phyloP scores from a whole-genome alignment of 2,797 vertebrate genomes.

The Hypotaenidia philippensis region DNA sequence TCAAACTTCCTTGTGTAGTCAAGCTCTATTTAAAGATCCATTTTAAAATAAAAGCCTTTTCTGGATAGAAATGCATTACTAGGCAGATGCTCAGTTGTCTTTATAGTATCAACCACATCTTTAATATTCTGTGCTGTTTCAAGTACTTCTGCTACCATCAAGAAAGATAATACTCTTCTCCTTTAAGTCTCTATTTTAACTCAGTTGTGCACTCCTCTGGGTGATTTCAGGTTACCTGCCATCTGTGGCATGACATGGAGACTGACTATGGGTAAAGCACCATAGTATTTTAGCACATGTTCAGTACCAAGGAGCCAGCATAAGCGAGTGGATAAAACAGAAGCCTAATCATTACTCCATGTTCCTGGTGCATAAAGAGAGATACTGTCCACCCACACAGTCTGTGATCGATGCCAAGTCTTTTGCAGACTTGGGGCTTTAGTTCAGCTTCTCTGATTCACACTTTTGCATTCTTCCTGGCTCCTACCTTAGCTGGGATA shows the following conservation, averaged over 20 bases:
- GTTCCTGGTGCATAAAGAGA: conserved; percentile 72
- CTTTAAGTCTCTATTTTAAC: background rate
- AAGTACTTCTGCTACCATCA: background rate
- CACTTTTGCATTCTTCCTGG: background rate
- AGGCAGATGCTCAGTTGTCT: background rate
- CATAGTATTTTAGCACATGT: conserved; percentile 54
- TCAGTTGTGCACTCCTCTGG: background rate
- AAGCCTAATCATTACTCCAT: conserved; percentile 74
- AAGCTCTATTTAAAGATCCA: background rate
- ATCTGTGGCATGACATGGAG: conserved; percentile 22
- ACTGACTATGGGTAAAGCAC: conserved; percentile 30
- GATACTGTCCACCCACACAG: conserved; percentile 73
- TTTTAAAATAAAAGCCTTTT: conserved; percentile 31
- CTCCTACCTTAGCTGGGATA: background rate
- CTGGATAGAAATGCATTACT: background rate
- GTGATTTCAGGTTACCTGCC: conserved; percentile 61
- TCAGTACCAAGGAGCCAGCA: conserved; percentile 52
- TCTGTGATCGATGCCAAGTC: conserved; percentile 58
- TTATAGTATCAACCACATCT: background rate
- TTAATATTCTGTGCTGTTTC: background rate
- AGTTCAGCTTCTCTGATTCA: conserved; percentile 48
- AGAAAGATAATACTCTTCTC: background rate
- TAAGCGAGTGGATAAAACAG: conserved; percentile 59
- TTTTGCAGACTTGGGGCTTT: conserved; percentile 55
- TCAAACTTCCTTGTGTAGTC: background rate